Conservation (phyloP, 2,113 vertebrate genomes). For the Junco hyemalis region DNA sequence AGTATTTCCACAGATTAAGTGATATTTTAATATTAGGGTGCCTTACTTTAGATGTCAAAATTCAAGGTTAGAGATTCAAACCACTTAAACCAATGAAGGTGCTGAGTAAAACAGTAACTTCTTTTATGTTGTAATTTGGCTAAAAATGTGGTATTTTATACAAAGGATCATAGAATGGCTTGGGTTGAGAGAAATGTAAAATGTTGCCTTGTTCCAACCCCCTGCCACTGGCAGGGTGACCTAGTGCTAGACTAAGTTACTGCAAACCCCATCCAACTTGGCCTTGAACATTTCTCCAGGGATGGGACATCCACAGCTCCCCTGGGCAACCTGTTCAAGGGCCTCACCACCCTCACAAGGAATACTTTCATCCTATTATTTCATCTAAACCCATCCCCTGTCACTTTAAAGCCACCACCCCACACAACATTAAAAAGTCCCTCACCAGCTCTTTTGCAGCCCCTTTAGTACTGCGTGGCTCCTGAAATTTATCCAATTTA, state of each 20-base stretch:
- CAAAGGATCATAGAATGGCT: background rate
- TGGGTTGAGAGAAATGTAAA: background rate
- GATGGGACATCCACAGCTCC: background rate
- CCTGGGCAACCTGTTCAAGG: background rate
- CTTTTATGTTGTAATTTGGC: constrained; percentile 18
- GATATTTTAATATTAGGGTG: background rate
- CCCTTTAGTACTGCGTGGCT: background rate
- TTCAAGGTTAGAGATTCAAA: background rate
- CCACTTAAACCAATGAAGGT: background rate
- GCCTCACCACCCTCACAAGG: background rate
- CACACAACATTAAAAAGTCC: background rate
- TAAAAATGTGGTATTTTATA: constrained; percentile 19
- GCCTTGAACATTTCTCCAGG: background rate
- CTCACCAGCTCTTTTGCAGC: background rate
- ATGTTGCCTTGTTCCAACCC: background rate
- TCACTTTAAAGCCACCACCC: background rate
- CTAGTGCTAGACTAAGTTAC: background rate
- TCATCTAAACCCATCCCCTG: background rate
- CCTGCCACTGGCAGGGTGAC: background rate
- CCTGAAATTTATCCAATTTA: background rate
- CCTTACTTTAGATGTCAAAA: background rate
- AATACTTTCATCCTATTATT: background rate
- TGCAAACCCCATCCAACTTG: background rate
- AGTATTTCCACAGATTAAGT: background rate
- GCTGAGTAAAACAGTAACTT: rapidly evolving